Percentiles rank a stretch among this genome's conserved stretches.
Conservation (phyloP, 2,113 vertebrate genomes). For the Phalacrocorax brasilianus region DNA sequence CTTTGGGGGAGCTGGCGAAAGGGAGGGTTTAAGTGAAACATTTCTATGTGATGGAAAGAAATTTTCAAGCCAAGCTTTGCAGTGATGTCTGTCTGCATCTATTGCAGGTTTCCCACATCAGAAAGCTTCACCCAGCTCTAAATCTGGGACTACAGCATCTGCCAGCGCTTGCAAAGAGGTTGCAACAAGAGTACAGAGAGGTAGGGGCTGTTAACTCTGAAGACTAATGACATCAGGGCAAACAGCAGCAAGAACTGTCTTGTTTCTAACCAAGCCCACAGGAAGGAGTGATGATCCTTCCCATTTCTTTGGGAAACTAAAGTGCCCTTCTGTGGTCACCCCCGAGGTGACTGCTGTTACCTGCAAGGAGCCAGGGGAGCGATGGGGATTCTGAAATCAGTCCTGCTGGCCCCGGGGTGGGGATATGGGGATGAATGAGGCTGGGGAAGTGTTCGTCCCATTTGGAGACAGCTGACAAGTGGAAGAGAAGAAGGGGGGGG, state of each 20-base stretch:
- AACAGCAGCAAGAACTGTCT: neutral
- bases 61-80: neutral
- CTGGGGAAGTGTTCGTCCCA: neutral
- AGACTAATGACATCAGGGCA: neutral
- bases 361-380: neutral
- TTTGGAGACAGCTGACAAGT: neutral
- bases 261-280: neutral
- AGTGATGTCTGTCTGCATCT: neutral
- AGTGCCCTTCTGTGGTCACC: neutral
- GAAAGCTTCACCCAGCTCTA: neutral
- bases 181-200: neutral
- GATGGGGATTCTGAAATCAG: neutral
- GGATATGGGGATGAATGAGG: neutral
- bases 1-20: neutral
- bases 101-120: neutral
- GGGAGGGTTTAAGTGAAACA: neutral
- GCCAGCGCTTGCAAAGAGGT: neutral
- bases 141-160: neutral
- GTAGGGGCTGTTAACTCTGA: neutral
- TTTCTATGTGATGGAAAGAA: neutral
- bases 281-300: neutral
- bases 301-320: neutral
- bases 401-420: accelerated
- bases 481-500: neutral
- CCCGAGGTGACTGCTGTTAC: neutral